A percentile compares a stretch with the other conserved stretches of the same genome.
These are phyloP conservation scores for Cataglyphis albicans DNA, from an alignment of 2,888 invertebrate species.

Conservation along the genomic window DNA sequence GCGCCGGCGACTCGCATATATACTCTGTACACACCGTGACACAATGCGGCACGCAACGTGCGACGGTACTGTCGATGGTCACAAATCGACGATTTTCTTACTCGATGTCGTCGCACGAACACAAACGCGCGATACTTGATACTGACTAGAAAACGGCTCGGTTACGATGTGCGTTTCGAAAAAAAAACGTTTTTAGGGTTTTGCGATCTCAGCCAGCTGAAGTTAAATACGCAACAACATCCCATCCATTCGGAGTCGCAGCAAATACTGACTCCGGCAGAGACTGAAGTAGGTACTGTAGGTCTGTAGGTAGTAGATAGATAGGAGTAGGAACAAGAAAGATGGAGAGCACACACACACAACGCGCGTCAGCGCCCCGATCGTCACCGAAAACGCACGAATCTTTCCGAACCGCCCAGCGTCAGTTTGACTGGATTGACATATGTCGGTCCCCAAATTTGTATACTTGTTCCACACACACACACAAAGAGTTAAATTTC, in stretches of 20 bases:
- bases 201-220: constrained; percentile 19
- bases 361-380: constrained; percentile 64
- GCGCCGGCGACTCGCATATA: constrained; percentile 5
- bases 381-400: constrained; percentile 54
- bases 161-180: constrained; percentile 27
- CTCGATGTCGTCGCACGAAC: background rate
- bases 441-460: constrained; percentile 5
- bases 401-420: constrained; percentile 50
- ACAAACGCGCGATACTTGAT: constrained; percentile 3
- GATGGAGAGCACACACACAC: constrained; percentile 30
- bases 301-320: no score
- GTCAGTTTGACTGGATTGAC: constrained; percentile 14
- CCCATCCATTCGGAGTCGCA: constrained; percentile 62
- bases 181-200: constrained; percentile 34
- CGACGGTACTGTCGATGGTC: constrained; percentile 44
- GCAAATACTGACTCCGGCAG: constrained; percentile 58
- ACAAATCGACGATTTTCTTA: background rate
- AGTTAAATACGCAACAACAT: constrained; percentile 37
- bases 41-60: constrained; percentile 52
- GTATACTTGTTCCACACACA: no score
- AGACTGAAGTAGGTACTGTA: no score
- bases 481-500: background rate
- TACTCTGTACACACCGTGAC: constrained; percentile 28
- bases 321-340: background rate
- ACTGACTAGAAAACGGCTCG: background rate